Evolutionary conservation across 1,140 invertebrate species (phyloP), one percentile per base, ranked within the genome.

Genomic region (Tribolium castaneum): DNA sequence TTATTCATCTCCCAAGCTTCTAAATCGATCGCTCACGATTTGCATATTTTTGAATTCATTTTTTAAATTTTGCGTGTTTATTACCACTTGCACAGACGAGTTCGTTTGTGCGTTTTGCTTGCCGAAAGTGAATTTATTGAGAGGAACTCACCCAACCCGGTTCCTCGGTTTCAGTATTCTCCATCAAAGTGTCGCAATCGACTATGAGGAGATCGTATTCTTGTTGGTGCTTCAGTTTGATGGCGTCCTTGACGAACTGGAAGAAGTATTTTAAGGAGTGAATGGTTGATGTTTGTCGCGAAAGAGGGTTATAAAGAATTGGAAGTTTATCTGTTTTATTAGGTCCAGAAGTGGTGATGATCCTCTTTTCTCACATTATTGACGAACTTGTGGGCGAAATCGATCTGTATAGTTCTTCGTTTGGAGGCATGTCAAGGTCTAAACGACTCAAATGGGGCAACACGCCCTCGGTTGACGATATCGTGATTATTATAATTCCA

Each of bases 191-290:
- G 76, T 80, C 81, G 82, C 82, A 84, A 78, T 86, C 85, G 82
- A 85, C 83, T 75, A 86, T 85, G 66, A 86, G 84, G 56, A 86
- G 82, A 78, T 86, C 82, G 85, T 86, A 86, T 52, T 86, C 84
- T 77, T 83, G 82, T 77, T 81, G 70, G 72, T 76, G 70, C 81
- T 83, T 83, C 82, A 83, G 82, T 75, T 83, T 83, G 80, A 75
- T 75, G 39, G 66, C 39, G 75, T 71, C 56, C 73, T 80, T 81
- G 50, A 81, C 70, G 59, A 66, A 66, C 59, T 66, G 59, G 59
- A 66, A 66, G 59, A 66, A 66, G 59, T 66, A 66, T 35, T 35
- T 66, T 66, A 66, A 35, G 59, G 59, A 66, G 39, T 66, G 59
- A 66, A 66, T 66, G 59, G 59, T 66, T 52, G 59, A 35, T 66